Base-by-base conservation (phyloP, 2,888 invertebrate genomes). In the Cantharis lateralis region DNA sequence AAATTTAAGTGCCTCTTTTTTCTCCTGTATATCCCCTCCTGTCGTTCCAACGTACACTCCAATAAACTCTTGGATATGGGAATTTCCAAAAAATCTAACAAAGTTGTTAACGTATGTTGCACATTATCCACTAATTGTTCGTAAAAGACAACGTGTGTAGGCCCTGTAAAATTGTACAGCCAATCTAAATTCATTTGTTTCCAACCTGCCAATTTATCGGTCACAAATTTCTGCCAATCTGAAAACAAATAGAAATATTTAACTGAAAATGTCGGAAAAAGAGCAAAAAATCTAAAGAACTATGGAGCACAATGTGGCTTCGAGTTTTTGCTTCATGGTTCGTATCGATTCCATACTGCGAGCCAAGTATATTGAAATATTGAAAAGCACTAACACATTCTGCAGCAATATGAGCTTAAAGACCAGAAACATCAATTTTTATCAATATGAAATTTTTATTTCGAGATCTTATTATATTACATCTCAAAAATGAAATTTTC, bases 211-310 rank as follows among this genome's bases (percentile, higher is more conserved):
- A 94, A 88, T 85, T 94, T 93, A 24, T 90, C 91, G 48, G 89
- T 88, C 24, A 95, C 95, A 86, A 94, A 94, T 75, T 91, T 91
- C 68, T 91, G 89, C 95, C 95, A 95, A 85, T 93, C 94, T 94
- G 86, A 24, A 87, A 88, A 74, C 79, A 78, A 77, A 76, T 13
- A 32, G 48, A 70, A 15, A 48, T 24, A 68, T 48, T n/a, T 48
- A 3, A 48, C 7, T 48, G 9, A n/a, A 48, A 48, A 48, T 48
- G n/a, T 48, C 13, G 13, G 13, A 32, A 48, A 48, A 48, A 48
- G 1, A 13, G 7, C 7, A 48, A 7, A 48, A 48, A 48, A 48
- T n/a, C 48, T 48, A 48, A 48, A 48, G 48, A n/a, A 9, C n/a
- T n/a, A 7, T n/a, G n/a, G 48, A 48, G n/a, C n/a, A 48, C 13